Percentiles rank a stretch among this genome's conserved stretches.
These are phyloP conservation scores for Drosophila insularis DNA, from an alignment of 1,140 invertebrate species.

Conservation along the genomic window DNA sequence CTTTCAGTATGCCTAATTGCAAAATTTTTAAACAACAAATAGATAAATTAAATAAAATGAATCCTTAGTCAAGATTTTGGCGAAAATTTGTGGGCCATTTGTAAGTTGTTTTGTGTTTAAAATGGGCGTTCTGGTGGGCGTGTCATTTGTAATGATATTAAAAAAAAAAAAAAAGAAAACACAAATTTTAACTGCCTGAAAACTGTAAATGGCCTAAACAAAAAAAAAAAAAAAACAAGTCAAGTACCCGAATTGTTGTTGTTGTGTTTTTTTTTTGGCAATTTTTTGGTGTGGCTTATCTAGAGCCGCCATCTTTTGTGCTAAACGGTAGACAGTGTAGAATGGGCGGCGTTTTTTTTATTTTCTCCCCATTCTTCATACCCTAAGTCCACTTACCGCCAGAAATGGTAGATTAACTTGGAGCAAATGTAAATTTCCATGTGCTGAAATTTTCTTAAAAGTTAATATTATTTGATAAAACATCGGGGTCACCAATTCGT, in stretches of 20 bases:
- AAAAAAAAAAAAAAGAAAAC: constrained; percentile 56
- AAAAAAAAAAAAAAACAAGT: constrained; percentile 34
- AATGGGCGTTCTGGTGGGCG: constrained; percentile 41
- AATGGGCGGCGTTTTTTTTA: constrained; percentile 18
- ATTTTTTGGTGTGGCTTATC: constrained; percentile 58
- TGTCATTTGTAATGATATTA: constrained; percentile 58
- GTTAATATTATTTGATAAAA: no score
- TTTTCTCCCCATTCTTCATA: not conserved
- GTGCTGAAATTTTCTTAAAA: no score
- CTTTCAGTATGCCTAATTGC: no score
- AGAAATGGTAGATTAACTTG: no score
- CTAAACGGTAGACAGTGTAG: constrained; percentile 51
- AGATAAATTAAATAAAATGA: not conserved
- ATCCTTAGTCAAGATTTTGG: not conserved
- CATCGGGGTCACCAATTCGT: no score
- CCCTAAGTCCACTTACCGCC: not conserved
- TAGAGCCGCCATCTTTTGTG: constrained; percentile 73
- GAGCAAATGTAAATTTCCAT: no score
- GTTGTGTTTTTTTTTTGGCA: constrained; percentile 47
- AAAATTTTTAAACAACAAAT: not conserved
- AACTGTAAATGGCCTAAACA: constrained; percentile 69
- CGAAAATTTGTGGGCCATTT: constrained; percentile 33
- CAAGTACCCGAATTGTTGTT: constrained; percentile 42
- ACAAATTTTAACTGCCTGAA: constrained; percentile 52
- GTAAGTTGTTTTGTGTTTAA: constrained; percentile 44